These are phyloP conservation scores for Syngnathus acus DNA, from an alignment of 2,797 vertebrate species.

Conservation along the genomic window DNA sequence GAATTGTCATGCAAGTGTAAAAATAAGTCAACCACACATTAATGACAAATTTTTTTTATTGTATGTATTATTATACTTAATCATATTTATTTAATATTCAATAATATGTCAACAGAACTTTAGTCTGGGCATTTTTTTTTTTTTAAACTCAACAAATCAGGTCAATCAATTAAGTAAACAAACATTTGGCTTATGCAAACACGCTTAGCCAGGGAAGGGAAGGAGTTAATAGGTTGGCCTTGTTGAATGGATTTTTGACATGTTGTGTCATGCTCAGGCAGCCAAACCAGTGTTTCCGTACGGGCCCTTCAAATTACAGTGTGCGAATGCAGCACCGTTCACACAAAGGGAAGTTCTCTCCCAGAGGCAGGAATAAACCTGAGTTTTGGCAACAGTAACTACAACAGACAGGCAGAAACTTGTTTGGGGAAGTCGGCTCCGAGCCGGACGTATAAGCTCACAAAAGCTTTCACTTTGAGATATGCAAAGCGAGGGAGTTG, in stretches of 20 bases:
- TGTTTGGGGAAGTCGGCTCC: constrained; percentile 57
- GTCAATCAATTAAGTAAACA: not conserved
- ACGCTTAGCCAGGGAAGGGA: constrained; percentile 10
- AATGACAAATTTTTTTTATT: too few species aligned
- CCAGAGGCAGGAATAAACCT: constrained; percentile 59
- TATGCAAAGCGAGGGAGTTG: constrained; percentile 15
- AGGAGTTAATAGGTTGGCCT: constrained; percentile 47
- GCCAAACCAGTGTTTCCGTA: constrained; percentile 70
- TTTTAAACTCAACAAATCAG: too few species aligned
- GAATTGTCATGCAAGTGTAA: too few species aligned
- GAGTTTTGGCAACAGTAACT: constrained; percentile 79
- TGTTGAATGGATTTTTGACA: constrained; percentile 47
- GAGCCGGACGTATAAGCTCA: constrained; percentile 42
- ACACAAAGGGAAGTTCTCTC: constrained; percentile 68
- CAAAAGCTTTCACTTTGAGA: constrained; percentile 51
- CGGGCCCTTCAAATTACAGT: constrained; percentile 63
- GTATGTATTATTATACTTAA: not conserved
- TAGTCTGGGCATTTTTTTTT: not conserved
- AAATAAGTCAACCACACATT: too few species aligned
- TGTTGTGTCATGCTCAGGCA: constrained; percentile 68
- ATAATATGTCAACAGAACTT: not conserved
- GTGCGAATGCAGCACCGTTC: constrained; percentile 41
- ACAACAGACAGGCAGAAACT: constrained; percentile 61
- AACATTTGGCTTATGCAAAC: constrained; percentile 1
- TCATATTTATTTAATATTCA: too few species aligned